Evolutionary conservation across 2,113 vertebrate species (phyloP).

Genomic region (Chionis minor): DNA sequence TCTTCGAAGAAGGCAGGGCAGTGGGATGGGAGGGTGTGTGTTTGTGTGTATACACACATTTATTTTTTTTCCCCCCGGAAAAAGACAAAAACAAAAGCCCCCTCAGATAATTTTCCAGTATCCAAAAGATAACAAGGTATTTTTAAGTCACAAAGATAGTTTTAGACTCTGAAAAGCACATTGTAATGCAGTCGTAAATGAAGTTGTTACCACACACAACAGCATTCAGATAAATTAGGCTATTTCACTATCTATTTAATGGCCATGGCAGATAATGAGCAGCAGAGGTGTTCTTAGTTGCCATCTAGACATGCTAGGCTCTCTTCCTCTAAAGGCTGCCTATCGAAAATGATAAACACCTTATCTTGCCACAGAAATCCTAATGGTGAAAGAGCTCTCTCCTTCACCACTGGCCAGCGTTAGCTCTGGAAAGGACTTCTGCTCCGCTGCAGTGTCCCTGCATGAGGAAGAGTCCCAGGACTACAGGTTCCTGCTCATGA

Average conservation of each 20-base stretch:
- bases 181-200: neutral
- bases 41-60: fast-evolving
- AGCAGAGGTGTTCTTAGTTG: neutral
- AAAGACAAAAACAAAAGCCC: neutral
- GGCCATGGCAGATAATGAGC: neutral
- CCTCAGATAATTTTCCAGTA: neutral
- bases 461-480: neutral
- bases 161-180: neutral
- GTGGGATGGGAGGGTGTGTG: neutral
- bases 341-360: neutral
- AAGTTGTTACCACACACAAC: neutral
- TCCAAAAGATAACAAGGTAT: neutral
- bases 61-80: neutral
- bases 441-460: neutral
- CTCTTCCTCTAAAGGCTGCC: neutral
- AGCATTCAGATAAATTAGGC: neutral
- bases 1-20: neutral
- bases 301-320: fast-evolving
- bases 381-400: neutral
- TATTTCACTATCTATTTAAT: neutral
- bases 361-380: neutral
- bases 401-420: neutral
- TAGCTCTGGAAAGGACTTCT: neutral
- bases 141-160: neutral
- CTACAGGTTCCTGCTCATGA: neutral